Evolutionary conservation across 2,888 invertebrate genomes (phyloP).

Genomic region (Brachylomia viminalis): DNA sequence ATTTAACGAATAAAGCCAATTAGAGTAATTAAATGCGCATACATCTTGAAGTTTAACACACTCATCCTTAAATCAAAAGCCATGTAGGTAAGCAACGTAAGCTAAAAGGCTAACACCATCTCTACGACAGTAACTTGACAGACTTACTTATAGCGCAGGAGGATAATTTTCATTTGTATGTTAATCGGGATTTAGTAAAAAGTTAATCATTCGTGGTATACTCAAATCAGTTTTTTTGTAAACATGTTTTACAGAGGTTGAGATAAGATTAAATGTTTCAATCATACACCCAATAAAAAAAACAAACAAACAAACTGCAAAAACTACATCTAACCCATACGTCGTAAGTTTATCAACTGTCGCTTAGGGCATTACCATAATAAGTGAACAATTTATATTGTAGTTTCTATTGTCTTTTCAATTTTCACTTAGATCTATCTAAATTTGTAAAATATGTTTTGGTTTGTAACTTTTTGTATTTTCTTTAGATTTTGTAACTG

Average conservation of each 20-base stretch:
- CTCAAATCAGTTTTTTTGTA: too few relatives aligned
- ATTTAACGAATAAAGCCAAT: constrained; percentile 25
- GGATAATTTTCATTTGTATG: neutral
- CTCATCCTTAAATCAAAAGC: constrained; percentile 20
- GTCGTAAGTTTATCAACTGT: neutral
- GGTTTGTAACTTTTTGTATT: too few relatives aligned
- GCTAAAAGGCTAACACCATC: constrained; percentile 16
- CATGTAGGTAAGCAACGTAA: neutral
- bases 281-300: too few relatives aligned
- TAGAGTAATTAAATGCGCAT: constrained; percentile 37
- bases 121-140: constrained; percentile 7
- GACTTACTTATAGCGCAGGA: neutral
- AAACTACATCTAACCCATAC: neutral
- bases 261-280: neutral
- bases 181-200: neutral
- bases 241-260: neutral
- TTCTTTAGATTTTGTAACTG: too few relatives aligned
- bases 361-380: too few relatives aligned
- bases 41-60: constrained; percentile 15
- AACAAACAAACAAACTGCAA: neutral
- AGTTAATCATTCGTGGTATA: neutral
- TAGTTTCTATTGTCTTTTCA: too few relatives aligned
- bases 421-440: too few relatives aligned
- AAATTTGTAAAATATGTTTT: too few relatives aligned
- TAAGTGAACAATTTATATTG: too few relatives aligned